Evolutionary conservation across 2,888 invertebrate species (phyloP).

Genomic region (Incurvaria masculella): DNA sequence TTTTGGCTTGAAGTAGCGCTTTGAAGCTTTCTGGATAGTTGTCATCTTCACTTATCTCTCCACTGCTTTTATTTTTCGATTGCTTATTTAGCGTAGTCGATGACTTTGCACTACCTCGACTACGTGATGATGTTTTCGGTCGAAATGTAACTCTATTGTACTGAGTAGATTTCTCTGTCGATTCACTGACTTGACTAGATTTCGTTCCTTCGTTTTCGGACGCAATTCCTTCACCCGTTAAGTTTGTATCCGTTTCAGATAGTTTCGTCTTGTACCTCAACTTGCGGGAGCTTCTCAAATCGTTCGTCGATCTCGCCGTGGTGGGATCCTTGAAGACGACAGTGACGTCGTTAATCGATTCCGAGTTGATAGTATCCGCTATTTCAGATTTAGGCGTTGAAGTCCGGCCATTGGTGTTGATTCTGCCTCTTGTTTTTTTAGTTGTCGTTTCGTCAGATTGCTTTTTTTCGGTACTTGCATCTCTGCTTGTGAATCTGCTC

Average conservation of each 20-base stretch:
- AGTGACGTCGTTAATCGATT: slow-evolving; percentile 36
- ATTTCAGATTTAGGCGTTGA: slow-evolving; percentile 21
- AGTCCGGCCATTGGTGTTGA: slow-evolving; percentile 20
- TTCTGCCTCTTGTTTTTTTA: slow-evolving; percentile 28
- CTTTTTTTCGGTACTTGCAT: slow-evolving; percentile 25
- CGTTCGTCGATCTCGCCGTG: slow-evolving; percentile 29
- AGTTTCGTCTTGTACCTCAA: slow-evolving; percentile 34
- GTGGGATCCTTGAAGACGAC: slow-evolving; percentile 33
- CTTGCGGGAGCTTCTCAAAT: slow-evolving; percentile 34
- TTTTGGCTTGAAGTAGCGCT: slow-evolving; percentile 60
- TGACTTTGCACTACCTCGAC: neutral
- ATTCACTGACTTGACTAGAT: slow-evolving; percentile 40
- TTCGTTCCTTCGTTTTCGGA: slow-evolving; percentile 17
- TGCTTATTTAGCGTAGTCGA: neutral
- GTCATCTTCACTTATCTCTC: slow-evolving; percentile 60
- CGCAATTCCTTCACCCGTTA: slow-evolving; percentile 35
- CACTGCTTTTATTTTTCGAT: slow-evolving; percentile 26
- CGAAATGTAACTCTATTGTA: slow-evolving; percentile 23
- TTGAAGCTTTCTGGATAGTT: slow-evolving; percentile 67
- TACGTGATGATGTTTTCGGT: neutral
- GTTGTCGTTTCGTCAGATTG: slow-evolving; percentile 11
- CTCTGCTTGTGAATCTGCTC: slow-evolving; percentile 22
- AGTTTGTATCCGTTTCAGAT: slow-evolving; percentile 39
- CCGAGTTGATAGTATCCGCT: slow-evolving; percentile 35
- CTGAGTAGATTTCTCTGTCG: slow-evolving; percentile 25